Percentiles rank a stretch among this genome's conserved stretches.
phyloP scores from a whole-genome alignment of 2,888 invertebrate genomes.

The Heterodera filipjevi region DNA sequence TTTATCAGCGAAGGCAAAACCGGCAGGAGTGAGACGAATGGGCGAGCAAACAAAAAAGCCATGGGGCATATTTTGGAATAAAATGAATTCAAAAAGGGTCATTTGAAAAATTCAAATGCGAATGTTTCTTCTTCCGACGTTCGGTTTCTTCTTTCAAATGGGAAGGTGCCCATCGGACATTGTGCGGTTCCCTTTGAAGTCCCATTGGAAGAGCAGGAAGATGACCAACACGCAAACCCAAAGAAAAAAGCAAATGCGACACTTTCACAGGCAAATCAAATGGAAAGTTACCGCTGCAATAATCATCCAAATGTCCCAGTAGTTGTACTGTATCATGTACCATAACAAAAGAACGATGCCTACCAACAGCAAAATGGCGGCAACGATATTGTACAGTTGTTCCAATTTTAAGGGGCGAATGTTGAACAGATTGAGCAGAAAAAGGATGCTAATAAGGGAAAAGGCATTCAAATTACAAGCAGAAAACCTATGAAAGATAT shows the following conservation, averaged over 20 bases:
- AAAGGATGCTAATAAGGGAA: constrained; percentile 17
- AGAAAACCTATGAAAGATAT: neutral
- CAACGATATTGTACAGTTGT: constrained; percentile 36
- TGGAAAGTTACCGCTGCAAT: constrained; percentile 29
- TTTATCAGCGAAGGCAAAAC: neutral
- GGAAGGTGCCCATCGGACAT: constrained; percentile 38
- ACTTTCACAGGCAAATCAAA: neutral
- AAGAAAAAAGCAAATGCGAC: neutral
- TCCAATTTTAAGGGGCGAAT: constrained; percentile 17
- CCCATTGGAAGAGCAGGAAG: constrained; percentile 37
- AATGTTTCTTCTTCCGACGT: neutral
- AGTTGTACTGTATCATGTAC: constrained; percentile 37
- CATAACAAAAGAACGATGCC: constrained; percentile 44
- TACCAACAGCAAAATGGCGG: constrained; percentile 43
- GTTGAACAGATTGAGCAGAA: constrained; percentile 29
- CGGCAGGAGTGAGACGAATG: neutral
- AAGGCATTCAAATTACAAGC: neutral
- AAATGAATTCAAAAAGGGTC: neutral
- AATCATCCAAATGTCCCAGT: constrained; percentile 39
- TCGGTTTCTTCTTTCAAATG: constrained; percentile 36
- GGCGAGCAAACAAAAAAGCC: neutral
- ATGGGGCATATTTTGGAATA: neutral
- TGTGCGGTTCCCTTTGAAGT: constrained; percentile 34
- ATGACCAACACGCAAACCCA: constrained; percentile 31
- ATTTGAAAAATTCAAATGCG: neutral